Percentiles rank a stretch among this genome's conserved stretches.
phyloP scores from a whole-genome alignment of 1,140 invertebrate species.

The Drosophila sp. region DNA sequence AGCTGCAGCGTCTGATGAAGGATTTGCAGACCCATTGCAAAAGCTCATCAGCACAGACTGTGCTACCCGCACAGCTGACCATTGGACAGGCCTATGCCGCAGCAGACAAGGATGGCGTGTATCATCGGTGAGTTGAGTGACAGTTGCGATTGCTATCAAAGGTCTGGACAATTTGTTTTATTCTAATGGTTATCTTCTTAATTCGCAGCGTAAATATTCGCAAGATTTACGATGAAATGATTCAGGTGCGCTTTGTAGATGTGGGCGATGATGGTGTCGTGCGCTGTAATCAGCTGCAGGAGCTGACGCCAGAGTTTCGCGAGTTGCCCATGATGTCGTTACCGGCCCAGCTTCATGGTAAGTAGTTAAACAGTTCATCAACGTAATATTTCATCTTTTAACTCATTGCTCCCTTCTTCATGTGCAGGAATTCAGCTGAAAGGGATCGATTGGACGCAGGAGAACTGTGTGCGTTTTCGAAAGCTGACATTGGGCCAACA shows the following conservation, averaged over 20 bases:
- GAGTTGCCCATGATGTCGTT: slow-evolving; percentile 78
- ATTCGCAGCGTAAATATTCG: slow-evolving; percentile 68
- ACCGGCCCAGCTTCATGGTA: slow-evolving; percentile 76
- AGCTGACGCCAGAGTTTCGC: slow-evolving; percentile 61
- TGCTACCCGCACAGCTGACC: slow-evolving; percentile 43
- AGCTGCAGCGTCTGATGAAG: slow-evolving; percentile 72
- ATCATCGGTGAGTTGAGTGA: slow-evolving; percentile 66
- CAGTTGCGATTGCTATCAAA: too few relatives aligned
- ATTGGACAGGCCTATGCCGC: slow-evolving; percentile 76
- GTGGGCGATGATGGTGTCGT: slow-evolving; percentile 74
- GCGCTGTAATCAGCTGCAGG: slow-evolving; percentile 66
- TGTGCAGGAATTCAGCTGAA: slow-evolving; percentile 63
- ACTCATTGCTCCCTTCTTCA: neutral
- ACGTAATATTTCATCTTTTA: neutral
- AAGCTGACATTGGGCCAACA: slow-evolving; percentile 74
- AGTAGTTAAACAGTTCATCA: neutral
- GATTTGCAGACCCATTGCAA: slow-evolving; percentile 74
- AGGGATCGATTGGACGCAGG: slow-evolving; percentile 71
- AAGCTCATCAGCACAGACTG: slow-evolving; percentile 28
- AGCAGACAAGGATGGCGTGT: slow-evolving; percentile 67
- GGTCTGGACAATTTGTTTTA: neutral
- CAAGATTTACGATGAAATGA: slow-evolving; percentile 76
- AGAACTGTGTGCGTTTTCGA: slow-evolving; percentile 76
- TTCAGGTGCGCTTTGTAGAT: slow-evolving; percentile 77
- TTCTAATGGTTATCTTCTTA: neutral